Evolutionary conservation across 2,888 invertebrate species (phyloP), one percentile per base, ranked within the genome.

Genomic region (Escarpia spicata): DNA sequence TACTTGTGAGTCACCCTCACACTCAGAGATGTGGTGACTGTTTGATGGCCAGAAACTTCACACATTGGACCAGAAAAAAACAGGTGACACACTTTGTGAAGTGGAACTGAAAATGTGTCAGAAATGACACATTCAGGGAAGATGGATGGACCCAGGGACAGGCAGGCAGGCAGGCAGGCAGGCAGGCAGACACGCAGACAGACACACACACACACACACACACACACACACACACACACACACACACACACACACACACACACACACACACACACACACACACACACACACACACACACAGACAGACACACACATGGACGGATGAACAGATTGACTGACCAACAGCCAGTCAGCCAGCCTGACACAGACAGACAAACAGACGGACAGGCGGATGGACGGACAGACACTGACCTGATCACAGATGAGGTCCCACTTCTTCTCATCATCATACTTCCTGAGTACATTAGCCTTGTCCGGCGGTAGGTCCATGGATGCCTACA

Each of bases 351-450:
- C 31, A 91, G 19, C 6, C 90, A 90, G 37, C 9, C 90, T 26
- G 37, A 92, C 92, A 91, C 91, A 91, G 26, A 91, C 19, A 43
- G 9, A 90, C 90, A 37, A 31, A 90, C 31, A 92, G 45, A 90
- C 90, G 15, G 37, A 90, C 43, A 90, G 31, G 4, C 43, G 15
- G 0, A 31, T 19, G 12, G 37, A 12, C 1, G 19, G 37, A 43
- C 19, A 15, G 10, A 31, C 31, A 92, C 94, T 94, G 96, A 98
- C 98, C 97, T 98, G 99, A 97, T 99, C 99, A 97, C 99, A 99
- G 97, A 99, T 99, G 97, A 99, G 98, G 97, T 99, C 99, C 99
- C 99, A 99, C 97, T 99, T 99, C 97, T 99, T 99, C 96, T 99
- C 98, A 97, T 98, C 98, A 97, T 99, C 99, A 96, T 99, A 99